Evolutionary conservation across 2,113 vertebrate species (phyloP).

Genomic region (Mobula birostris): DNA sequence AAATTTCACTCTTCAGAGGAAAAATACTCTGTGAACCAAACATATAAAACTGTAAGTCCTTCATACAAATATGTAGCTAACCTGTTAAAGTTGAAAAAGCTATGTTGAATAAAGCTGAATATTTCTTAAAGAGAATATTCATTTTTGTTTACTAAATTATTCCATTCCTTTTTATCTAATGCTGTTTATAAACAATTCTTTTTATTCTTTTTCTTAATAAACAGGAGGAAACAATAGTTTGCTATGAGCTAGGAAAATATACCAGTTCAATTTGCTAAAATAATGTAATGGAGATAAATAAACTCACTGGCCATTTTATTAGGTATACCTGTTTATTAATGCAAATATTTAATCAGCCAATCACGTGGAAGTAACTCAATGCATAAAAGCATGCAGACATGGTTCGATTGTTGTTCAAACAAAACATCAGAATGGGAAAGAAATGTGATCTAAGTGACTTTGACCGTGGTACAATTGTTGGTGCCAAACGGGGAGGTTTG

Average conservation of each 20-base stretch:
- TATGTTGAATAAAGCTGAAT: not conserved
- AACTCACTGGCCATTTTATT: too few species aligned
- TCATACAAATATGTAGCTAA: not conserved
- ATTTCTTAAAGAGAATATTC: not conserved
- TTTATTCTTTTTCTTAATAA: not conserved
- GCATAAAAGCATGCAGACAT: too few species aligned
- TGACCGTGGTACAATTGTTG: too few species aligned
- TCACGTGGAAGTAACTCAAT: too few species aligned
- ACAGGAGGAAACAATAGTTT: not conserved
- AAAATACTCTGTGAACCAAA: not conserved
- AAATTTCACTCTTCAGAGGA: not conserved
- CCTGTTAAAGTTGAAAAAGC: not conserved
- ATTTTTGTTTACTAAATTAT: not conserved
- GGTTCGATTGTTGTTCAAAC: too few species aligned
- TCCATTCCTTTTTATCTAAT: not conserved
- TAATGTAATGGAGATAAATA: not conserved
- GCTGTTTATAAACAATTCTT: not conserved
- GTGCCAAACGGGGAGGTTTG: too few species aligned
- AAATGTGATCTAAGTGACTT: too few species aligned
- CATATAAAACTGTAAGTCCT: not conserved
- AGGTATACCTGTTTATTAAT: too few species aligned
- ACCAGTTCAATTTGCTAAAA: not conserved
- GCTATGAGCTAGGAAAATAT: not conserved
- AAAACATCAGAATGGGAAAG: too few species aligned
- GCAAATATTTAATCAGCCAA: too few species aligned